Conservation (phyloP, 2,113 vertebrate species). For the Podarcis raffonei region DNA sequence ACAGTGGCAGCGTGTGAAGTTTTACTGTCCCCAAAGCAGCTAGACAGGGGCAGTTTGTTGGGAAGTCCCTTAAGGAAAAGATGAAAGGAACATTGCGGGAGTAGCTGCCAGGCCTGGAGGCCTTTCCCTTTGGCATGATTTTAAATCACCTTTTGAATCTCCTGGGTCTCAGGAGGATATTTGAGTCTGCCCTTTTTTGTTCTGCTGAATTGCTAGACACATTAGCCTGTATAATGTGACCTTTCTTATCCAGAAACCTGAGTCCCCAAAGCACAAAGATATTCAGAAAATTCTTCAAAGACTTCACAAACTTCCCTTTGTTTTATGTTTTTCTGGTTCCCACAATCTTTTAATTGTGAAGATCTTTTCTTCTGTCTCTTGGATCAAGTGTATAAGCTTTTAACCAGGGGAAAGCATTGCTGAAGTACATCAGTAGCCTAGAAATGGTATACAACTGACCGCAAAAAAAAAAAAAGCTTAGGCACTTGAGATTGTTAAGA, state of each 20-base stretch:
- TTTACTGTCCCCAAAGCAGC: neutral
- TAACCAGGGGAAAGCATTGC: neutral
- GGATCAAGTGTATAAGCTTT: constrained; percentile 33
- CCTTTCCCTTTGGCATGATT: constrained; percentile 48
- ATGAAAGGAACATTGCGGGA: constrained; percentile 32
- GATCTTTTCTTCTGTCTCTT: neutral
- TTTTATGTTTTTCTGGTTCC: constrained; percentile 48
- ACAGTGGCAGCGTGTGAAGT: neutral
- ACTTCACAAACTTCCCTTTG: constrained; percentile 47
- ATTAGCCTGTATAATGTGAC: constrained; percentile 66
- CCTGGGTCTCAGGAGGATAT: constrained; percentile 51
- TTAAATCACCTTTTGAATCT: constrained; percentile 51
- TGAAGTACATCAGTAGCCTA: neutral
- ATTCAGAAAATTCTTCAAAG: constrained; percentile 50
- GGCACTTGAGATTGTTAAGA: constrained; percentile 49
- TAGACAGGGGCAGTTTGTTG: fast-evolving
- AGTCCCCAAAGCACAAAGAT: constrained; percentile 42
- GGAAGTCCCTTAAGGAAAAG: constrained; percentile 34
- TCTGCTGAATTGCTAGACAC: constrained; percentile 64
- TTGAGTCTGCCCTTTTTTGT: constrained; percentile 59
- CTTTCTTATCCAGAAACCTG: constrained; percentile 61
- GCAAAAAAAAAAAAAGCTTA: constrained; percentile 2
- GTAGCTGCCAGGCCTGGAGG: constrained; percentile 35
- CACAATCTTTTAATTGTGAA: constrained; percentile 42
- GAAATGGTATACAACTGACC: constrained; percentile 36